Percentiles rank a stretch among this genome's conserved stretches.
Conservation (phyloP, 2,113 vertebrate species). For the Grallaria varia region DNA sequence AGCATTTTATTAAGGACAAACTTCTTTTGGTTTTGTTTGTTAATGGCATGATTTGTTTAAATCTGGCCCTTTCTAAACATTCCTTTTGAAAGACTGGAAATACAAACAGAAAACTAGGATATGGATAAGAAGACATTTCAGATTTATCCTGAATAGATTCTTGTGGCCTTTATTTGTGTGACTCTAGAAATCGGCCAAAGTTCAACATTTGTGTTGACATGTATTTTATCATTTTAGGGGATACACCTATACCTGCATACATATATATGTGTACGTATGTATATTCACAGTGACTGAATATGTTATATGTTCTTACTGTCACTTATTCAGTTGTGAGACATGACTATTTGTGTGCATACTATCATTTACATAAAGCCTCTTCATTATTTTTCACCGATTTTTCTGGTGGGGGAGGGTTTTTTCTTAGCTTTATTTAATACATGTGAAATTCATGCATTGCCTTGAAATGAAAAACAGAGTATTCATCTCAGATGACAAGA, state of each 20-base stretch:
- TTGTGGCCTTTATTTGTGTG: not conserved
- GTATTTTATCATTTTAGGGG: not conserved
- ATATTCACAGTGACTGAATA: not conserved
- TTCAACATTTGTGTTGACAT: not conserved
- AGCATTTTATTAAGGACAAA: not conserved
- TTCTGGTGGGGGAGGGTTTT: not conserved
- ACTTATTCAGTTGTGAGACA: not conserved
- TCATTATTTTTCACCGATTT: not conserved
- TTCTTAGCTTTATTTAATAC: not conserved
- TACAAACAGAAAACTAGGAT: not conserved
- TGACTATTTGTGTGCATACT: not conserved
- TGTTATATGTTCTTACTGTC: not conserved
- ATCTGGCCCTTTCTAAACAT: not conserved
- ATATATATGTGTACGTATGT: rapidly evolving
- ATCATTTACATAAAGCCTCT: not conserved
- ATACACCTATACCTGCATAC: not conserved
- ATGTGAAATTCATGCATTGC: not conserved
- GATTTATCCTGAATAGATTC: not conserved
- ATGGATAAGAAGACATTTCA: not conserved
- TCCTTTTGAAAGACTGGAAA: not conserved
- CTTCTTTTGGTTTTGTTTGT: not conserved
- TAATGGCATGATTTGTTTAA: not conserved
- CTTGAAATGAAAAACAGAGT: conserved; percentile 21
- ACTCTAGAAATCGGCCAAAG: not conserved
- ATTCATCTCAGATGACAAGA: conserved; percentile 59